These are phyloP conservation scores for Trichonephila clavata DNA, from an alignment of 1,140 invertebrate species.

Conservation along the genomic window DNA sequence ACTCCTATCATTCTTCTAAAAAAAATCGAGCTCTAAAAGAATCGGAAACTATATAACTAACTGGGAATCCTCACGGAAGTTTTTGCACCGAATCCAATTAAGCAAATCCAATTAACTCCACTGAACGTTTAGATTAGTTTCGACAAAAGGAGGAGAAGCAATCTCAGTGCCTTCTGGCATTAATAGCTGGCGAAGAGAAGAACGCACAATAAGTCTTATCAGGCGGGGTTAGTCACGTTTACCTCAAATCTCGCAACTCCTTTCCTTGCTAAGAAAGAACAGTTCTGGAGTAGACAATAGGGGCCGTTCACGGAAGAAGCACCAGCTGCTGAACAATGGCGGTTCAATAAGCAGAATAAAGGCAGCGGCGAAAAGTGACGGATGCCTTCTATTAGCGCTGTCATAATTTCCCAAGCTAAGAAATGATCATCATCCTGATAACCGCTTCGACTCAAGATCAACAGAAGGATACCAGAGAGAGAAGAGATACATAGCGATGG, in stretches of 20 bases:
- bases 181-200: constrained; percentile 7
- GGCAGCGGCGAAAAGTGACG: constrained; percentile 64
- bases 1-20: background rate
- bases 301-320: constrained; percentile 48
- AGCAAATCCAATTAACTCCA: constrained; percentile 50
- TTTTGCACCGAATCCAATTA: constrained; percentile 40
- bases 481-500: constrained; percentile 49
- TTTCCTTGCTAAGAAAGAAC: constrained; percentile 41
- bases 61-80: constrained; percentile 16
- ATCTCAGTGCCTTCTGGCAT: constrained; percentile 53
- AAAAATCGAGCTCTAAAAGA: background rate
- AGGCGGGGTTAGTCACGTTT: constrained; percentile 51
- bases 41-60: constrained; percentile 35
- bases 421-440: constrained; percentile 66
- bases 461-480: background rate
- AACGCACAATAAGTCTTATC: constrained; percentile 38
- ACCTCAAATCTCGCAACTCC: constrained; percentile 53
- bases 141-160: constrained; percentile 48
- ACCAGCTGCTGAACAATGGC: constrained; percentile 61
- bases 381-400: constrained; percentile 73
- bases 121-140: constrained; percentile 55
- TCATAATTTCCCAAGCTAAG: constrained; percentile 71
- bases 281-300: constrained; percentile 57
- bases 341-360: constrained; percentile 48
- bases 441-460: constrained; percentile 46